Evolutionary conservation across 2,113 vertebrate species (phyloP).

Genomic region (Haemorhous mexicanus): DNA sequence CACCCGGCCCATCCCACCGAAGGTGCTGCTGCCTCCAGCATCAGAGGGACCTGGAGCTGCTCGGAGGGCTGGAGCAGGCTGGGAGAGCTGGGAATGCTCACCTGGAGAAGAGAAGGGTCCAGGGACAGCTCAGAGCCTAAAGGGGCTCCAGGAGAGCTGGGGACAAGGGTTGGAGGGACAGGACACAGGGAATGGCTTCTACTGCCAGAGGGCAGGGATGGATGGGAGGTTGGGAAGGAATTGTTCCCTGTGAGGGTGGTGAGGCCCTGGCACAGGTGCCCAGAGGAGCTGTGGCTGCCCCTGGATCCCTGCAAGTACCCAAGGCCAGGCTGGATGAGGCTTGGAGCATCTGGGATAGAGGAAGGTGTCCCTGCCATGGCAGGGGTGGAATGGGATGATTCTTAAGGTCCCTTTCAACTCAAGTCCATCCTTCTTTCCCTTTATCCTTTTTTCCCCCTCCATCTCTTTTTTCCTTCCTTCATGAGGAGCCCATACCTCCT

Average conservation of each 20-base stretch:
- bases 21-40: background rate
- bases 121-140: background rate
- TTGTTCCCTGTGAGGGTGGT: accelerated
- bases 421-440: background rate
- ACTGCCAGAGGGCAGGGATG: background rate
- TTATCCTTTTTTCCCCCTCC: background rate
- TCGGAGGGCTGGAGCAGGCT: background rate
- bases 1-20: background rate
- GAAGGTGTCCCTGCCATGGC: background rate
- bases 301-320: background rate
- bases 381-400: background rate
- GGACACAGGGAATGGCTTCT: background rate
- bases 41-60: accelerated
- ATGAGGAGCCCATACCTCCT: accelerated
- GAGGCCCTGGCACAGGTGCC: background rate
- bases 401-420: background rate
- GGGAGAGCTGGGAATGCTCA: background rate
- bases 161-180: background rate
- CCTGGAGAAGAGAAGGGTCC: background rate
- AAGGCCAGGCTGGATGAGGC: accelerated
- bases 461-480: background rate
- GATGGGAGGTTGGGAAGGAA: background rate
- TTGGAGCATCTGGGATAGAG: accelerated
- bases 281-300: background rate
- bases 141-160: background rate